Base-by-base conservation (phyloP, 2,113 vertebrate genomes). In the Megaceryle torquata region DNA sequence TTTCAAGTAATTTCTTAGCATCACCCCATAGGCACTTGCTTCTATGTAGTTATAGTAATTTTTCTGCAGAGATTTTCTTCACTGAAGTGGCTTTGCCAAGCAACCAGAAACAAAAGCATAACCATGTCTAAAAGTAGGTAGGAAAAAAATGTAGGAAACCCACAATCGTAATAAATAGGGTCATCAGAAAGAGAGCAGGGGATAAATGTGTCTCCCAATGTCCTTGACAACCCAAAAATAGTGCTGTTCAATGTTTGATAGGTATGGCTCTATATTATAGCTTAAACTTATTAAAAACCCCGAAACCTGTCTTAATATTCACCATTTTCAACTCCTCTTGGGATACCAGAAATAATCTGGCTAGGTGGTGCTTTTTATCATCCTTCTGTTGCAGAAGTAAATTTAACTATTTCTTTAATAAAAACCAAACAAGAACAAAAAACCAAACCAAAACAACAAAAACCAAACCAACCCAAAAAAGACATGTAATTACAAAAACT, bases 101-200 rank as follows among this genome's bases (percentile, higher is more conserved):
- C 91, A 96, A 92, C 81, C 69, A 93, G 88, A 92, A 96, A 91
- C 92, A 94, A 97, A 96, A 93, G 89, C 89, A 93, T 35, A 96
- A 94, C 65, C 53, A 12, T 7, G 15, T n/a, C 86, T 92, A 89
- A 92, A 94, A 92, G 92, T 48, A 93, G 59, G 70, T 39, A 68
- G 60, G 5, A 70, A 77, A 91, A 93, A 60, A 51, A 68, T 7
- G 33, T 43, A 88, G 85, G 91, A 95, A 95, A 88, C 39, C 74
- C 69, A 86, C 19, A 93, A 81, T 50, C 82, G 21, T 82, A 61
- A 68, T 84, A 41, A 95, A 83, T 5, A 94, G 35, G 65, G 79
- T 93, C 86, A 95, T 86, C 46, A 79, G 26, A 26, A 88, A 78
- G n/a, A 72, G 61, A 67, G 25, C 18, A 72, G 17, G 60, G 57